Evolutionary conservation across 2,888 invertebrate species (phyloP), one percentile per base, ranked within the genome.

Genomic region (Chrysotoxum bicinctum): DNA sequence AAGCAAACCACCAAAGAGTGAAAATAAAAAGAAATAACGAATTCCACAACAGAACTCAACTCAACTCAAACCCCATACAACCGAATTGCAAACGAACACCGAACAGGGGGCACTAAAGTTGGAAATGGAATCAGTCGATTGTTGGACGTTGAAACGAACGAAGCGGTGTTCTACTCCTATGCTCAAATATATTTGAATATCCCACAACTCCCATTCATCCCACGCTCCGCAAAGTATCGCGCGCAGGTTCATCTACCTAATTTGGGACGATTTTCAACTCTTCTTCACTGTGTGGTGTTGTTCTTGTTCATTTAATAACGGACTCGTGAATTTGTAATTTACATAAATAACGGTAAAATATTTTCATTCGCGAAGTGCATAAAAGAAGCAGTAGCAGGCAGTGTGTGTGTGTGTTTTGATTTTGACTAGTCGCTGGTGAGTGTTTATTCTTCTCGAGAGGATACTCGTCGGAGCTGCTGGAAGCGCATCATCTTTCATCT

Each of bases 341-440:
- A 76, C 75, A 74, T 80, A 75, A 80, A 70, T 37, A 79, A 79
- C 75, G 75, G 79, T 80, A 84, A 83, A 84, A 80, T 75, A 80
- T 60, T 72, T 84, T 60, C 35, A 84, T 80, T 80, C 84, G 84
- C 75, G 58, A 35, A 66, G 50, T 66, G 66, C 66, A 66, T 48
- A n/a, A 43, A 62, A 62, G 43, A 62, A 78, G 50, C 7, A 26
- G 26, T n/a, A n/a, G n/a, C n/a, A 6, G 16, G 32, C 12, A 54
- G 45, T 64, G 72, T 72, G 69, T 40, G 21, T 54, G 32, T 48
- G 64, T 74, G 35, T 56, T 56, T 58, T 56, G 19, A 12, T 56
- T 32, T 19, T 58, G 37, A 56, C 37, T 21, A 8, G 12, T 10
- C 1, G 1, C 26, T 16, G 50, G 50, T 50, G 50, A 40, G 58